Evolutionary conservation across 2,113 vertebrate species (phyloP).

Genomic region (Stercorarius parasiticus): DNA sequence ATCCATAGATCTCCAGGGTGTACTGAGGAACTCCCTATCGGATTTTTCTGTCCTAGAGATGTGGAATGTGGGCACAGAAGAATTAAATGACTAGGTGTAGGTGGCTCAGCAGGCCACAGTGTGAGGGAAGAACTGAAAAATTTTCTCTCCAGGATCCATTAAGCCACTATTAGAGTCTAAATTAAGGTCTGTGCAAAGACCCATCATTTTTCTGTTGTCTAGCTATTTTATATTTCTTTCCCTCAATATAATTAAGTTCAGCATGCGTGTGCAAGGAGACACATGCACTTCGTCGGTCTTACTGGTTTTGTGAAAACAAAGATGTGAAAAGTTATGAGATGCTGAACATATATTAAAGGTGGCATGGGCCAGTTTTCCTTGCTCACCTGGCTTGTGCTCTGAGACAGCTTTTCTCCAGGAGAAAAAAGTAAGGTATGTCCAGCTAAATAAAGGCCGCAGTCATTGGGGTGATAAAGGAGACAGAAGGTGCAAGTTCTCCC

Average conservation of each 20-base stretch:
- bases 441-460: not conserved
- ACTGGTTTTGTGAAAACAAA: not conserved
- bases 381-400: not conserved
- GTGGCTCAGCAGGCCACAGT: not conserved
- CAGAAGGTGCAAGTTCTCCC: not conserved
- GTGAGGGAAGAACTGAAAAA: not conserved
- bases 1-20: not conserved
- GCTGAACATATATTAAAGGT: not conserved
- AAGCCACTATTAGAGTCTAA: not conserved
- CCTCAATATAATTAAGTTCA: not conserved
- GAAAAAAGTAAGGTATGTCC: not conserved
- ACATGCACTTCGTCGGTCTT: not conserved
- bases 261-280: not conserved
- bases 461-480: not conserved
- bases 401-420: not conserved
- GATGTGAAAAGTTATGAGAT: fast-evolving
- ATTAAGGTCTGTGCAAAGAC: not conserved
- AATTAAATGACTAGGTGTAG: not conserved
- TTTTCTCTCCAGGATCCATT: not conserved
- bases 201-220: not conserved
- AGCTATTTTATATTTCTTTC: not conserved
- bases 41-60: not conserved
- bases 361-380: not conserved
- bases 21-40: not conserved
- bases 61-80: not conserved